Evolutionary conservation across 2,888 invertebrate species (phyloP), one percentile per base, ranked within the genome.

Genomic region (Drosophila siamana): DNA sequence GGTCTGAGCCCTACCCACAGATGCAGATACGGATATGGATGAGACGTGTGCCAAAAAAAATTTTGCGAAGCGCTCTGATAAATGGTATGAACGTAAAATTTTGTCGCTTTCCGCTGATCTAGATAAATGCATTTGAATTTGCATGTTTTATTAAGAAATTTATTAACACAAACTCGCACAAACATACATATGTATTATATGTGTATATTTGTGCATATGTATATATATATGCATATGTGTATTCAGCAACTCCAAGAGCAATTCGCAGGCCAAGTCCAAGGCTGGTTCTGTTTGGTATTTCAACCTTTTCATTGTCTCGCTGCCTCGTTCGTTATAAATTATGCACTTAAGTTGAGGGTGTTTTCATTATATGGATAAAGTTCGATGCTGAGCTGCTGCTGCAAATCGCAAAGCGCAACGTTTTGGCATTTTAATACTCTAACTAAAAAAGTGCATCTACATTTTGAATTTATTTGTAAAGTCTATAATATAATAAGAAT

Each of bases 291-390:
- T 52, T 69, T 78, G 76, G 80, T 80, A 78, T 79, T 73, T 74
- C 80, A 69, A 82, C 64, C 62, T 64, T 71, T 72, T 71, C 69
- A 73, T 80, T 75, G 76, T 84, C 76, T 82, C 75, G 77, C 67
- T 79, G 86, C 50, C 78, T 83, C 77, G 70, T 78, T 87, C 86
- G 89, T 89, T 90, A 90, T 89, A 90, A 89, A 89, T 89, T 89
- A 89, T 89, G 83, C 89, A 89, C 89, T 90, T 90, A 90, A 89
- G 89, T 90, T 89, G 89, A 89, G 89, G 89, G 89, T 89, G 90
- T 88, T 88, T 89, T 90, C 89, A 88, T 89, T 88, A 90, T 89
- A 73, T 75, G 78, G 81, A 87, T 87, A 82, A 82, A 82, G 81
- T 73, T 82, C 82, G 88, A 74, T 47, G 57, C 63, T 68, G 63